Evolutionary conservation across 1,140 invertebrate species (phyloP), one percentile per base, ranked within the genome.

Genomic region (Neodiprion virginianus): DNA sequence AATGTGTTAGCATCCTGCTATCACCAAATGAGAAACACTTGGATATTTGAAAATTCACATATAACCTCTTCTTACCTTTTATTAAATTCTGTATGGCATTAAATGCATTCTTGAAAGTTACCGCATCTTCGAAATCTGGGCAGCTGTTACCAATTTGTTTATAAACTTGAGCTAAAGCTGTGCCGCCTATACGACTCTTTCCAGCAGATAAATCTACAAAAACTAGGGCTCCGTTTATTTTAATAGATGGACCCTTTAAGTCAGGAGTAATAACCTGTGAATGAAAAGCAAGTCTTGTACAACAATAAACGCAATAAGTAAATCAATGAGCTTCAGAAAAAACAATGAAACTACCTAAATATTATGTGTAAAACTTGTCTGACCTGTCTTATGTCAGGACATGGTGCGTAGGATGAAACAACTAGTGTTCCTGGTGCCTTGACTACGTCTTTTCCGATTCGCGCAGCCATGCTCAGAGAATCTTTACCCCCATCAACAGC

Each of bases 401-500:
- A 99, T 0, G 96, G 96, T 0, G 96, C 98, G 88, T 99, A 99
- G 0, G 95, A 94, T 1, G 97, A 98, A 21, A 99, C 92, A 0
- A 99, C 98, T 8, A 99, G 88, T 12, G 97, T 97, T 47, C 97
- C 96, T 5, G 97, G 97, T 12, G 97, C 94, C 87, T 97, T 98
- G 0, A 98, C 93, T 4, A 94, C 92, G 23, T 92, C 88, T 8
- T 81, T 89, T 81, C 86, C 88, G 7, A 98, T 93, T 79, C 96
- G 90, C 0, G 97, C 97, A 21, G 97, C 96, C 98, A 99, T 99
- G 76, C 97, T 98, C 0, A 99, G 88, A 0, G 98, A 99, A 89
- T 99, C 98, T 87, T 99, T 99, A 17, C 98, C 98, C 17, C 98
- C 98, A 88, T 99, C 98, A 66, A 99, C 92, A 28, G 97, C 98